Evolutionary conservation across 2,113 vertebrate genomes (phyloP).

Genomic region (Prietella phreatophila): DNA sequence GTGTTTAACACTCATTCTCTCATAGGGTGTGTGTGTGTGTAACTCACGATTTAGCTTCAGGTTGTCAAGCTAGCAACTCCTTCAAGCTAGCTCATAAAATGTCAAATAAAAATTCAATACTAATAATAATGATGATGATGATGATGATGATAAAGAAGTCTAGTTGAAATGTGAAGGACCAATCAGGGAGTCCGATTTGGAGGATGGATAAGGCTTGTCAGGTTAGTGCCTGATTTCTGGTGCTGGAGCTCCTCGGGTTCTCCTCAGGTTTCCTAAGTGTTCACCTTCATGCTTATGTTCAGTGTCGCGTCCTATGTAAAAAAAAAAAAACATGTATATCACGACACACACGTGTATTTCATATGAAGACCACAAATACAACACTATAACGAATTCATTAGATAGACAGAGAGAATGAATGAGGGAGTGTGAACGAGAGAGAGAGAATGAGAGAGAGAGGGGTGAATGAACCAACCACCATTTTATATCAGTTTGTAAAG

Average conservation of each 20-base stretch:
- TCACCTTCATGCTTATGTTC: neutral
- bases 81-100: neutral
- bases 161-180: neutral
- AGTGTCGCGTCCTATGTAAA: neutral
- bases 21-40: neutral
- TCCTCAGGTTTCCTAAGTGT: neutral
- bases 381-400: neutral
- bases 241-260: neutral
- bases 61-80: neutral
- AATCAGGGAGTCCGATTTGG: neutral
- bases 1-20: too few relatives aligned
- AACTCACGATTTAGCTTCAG: neutral
- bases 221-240: neutral
- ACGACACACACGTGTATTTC: neutral
- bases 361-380: neutral
- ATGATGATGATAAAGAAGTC: too few relatives aligned
- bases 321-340: too few relatives aligned
- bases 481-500: neutral
- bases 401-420: too few relatives aligned
- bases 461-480: neutral
- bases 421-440: too few relatives aligned
- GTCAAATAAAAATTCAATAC: neutral
- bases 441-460: too few relatives aligned
- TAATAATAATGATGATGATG: neutral
- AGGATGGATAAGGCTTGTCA: neutral